Percentiles rank a stretch among this genome's conserved stretches.
These are phyloP conservation scores for Galendromus occidentalis DNA, from an alignment of 1,140 invertebrate species.

Conservation along the genomic window DNA sequence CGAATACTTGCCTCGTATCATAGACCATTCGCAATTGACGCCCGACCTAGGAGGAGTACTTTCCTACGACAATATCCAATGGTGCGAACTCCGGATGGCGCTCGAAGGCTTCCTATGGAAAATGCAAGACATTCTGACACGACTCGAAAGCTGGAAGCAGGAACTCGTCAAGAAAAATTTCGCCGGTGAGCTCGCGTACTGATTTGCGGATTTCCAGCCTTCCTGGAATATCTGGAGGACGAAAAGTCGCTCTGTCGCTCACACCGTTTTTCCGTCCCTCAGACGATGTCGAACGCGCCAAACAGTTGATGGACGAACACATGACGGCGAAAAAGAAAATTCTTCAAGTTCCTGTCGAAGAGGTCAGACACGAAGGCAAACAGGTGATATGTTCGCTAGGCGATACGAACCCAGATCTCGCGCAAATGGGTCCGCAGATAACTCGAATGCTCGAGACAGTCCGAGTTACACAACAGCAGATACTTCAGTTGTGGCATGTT, in stretches of 20 bases:
- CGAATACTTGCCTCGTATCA: constrained; percentile 71
- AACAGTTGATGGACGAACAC: constrained; percentile 73
- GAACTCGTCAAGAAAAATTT: constrained; percentile 72
- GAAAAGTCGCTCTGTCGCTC: constrained; percentile 9
- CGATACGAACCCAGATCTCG: constrained; percentile 44
- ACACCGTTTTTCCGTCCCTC: constrained; percentile 12
- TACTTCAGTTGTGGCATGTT: constrained; percentile 77
- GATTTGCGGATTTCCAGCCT: not conserved
- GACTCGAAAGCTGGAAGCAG: constrained; percentile 55
- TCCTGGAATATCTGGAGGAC: too few species aligned
- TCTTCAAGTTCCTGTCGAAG: constrained; percentile 73
- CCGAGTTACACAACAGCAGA: constrained; percentile 64
- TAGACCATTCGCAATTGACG: constrained; percentile 76
- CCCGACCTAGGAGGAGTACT: constrained; percentile 68
- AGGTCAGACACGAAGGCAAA: constrained; percentile 54
- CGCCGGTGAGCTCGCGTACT: constrained; percentile 30
- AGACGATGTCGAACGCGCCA: constrained; percentile 70
- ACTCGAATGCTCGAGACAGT: constrained; percentile 57
- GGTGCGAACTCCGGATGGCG: constrained; percentile 79
- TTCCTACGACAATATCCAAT: constrained; percentile 82
- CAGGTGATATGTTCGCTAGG: constrained; percentile 39
- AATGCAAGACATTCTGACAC: constrained; percentile 68
- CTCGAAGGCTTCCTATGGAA: constrained; percentile 90
- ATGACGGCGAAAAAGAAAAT: constrained; percentile 85
- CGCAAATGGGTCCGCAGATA: constrained; percentile 31